Base-by-base conservation (phyloP, 2,797 vertebrate genomes). In the Phylloscopus collybita region DNA sequence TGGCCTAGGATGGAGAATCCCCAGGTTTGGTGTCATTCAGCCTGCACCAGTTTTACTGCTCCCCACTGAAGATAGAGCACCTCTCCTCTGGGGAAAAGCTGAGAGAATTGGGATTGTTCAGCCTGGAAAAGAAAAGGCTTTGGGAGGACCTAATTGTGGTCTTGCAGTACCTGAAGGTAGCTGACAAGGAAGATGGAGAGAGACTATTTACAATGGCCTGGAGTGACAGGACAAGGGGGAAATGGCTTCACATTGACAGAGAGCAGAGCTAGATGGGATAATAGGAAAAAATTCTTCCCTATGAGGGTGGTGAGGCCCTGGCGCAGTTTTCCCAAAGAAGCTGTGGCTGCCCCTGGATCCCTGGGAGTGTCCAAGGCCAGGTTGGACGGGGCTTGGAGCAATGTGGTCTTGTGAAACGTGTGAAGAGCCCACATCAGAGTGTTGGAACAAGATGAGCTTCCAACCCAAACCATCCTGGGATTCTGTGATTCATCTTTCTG, bases 351-450 rank as follows among this genome's bases (percentile, higher is more conserved):
- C 11, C 34, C 18, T 13, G 27, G 22, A 25, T 54, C 40, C 30
- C 47, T 85, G 47, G 8, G 29, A 42, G 8, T 25, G 26, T 15
- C 10, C 60, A 61, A 54, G 11, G 10, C 27, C 54, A n/a, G 47
- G 7, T 0, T 61, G 47, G 32, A n/a, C 0, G 0, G 27, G 11
- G 13, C 8, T 36, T 66, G 34, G 30, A 79, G 53, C 40, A 61
- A 1, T 1, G 0, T 72, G 34, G 11, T 0, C 0, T 2, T 9
- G 18, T 32, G 59, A 18, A 32, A 60, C 5, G 1, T 34, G 34
- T 53, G 20, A 11, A 19, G 10, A 72, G 13, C 16, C 11, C 34
- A 29, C 7, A 23, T 13, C 30, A 66, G 22, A 11, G 3, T 69
- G 19, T 16, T 60, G 22, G 30, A 66, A 32, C 14, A 66, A 22